phyloP scores from a whole-genome alignment of 2,888 invertebrate genomes.

The Thumatha senex region DNA sequence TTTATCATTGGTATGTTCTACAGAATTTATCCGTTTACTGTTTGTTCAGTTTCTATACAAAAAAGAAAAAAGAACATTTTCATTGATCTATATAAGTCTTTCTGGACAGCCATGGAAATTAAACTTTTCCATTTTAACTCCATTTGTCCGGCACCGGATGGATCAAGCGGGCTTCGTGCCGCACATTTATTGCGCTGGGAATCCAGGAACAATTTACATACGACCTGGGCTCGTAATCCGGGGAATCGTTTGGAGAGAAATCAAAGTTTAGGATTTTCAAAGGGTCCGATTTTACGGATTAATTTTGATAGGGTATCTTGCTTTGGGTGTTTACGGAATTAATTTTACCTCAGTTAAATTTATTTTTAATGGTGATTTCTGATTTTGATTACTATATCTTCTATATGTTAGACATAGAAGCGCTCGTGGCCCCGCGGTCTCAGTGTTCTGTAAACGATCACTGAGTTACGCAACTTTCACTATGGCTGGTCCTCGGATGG shows the following conservation, averaged over 20 bases:
- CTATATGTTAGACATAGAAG: no score
- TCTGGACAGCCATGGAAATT: conserved; percentile 30
- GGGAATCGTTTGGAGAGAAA: conserved; percentile 43
- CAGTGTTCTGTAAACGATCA: no score
- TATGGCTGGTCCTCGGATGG: no score
- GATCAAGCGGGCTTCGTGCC: conserved; percentile 42
- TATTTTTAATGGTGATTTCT: conserved; percentile 17
- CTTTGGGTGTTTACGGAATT: conserved; percentile 37
- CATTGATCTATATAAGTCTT: conserved; percentile 10
- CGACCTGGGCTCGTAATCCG: conserved; percentile 51
- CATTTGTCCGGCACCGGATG: conserved; percentile 42
- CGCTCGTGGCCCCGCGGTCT: no score
- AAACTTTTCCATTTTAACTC: conserved; percentile 43
- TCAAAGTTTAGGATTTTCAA: conserved; percentile 46
- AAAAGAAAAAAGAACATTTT: no score
- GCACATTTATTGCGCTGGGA: conserved; percentile 46
- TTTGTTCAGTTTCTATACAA: no score
- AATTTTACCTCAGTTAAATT: conserved; percentile 29
- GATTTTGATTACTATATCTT: conserved; percentile 15
- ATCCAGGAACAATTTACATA: conserved; percentile 55
- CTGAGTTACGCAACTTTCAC: no score
- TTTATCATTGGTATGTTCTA: no score
- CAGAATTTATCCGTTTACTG: no score
- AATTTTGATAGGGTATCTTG: conserved; percentile 37
- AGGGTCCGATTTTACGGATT: conserved; percentile 40